Base-by-base conservation (phyloP, 2,113 vertebrate genomes). In the Urocynchramus pylzowi region DNA sequence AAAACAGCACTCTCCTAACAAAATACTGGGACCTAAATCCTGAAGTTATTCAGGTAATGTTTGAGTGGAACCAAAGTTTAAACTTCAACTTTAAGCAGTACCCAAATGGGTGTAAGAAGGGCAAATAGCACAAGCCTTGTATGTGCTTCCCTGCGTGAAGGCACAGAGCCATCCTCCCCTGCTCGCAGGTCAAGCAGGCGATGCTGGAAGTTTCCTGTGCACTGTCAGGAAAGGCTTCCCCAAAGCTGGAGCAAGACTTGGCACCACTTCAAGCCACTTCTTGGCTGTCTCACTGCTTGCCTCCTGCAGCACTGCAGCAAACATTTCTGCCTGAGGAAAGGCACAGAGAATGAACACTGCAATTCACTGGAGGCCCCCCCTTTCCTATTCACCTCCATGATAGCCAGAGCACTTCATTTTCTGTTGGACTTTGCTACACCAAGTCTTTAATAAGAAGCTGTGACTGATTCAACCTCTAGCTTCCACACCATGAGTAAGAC, bases 141-240 rank as follows among this genome's bases (percentile, higher is more conserved):
- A 9, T 2, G 1, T n/a, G 17, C 28, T 69, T 71, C 26, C 30
- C 56, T n/a, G 22, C 1, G 0, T 10, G n/a, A 30, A 50, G 39
- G 44, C n/a, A 44, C 39, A 35, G 37, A 39, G 42, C 42, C 18
- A 7, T 24, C 61, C 39, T 93, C 15, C 45, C 26, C 45, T 1
- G 0, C 37, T 22, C 18, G 54, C 67, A 86, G 82, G 19, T 39
- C 26, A 44, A 6, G 59, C 23, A 61, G 39, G 41, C 61, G 45
- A 9, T 1, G 5, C 30, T 71, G 35, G 54, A 64, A 59, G 63
- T 83, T 47, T 37, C 26, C 63, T 54, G 47, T 21, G 39, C 30
- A 37, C 16, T n/a, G 52, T 49, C 31, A 49, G 70, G 22, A 85
- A 87, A 71, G 75, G 24, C 20, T 93, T 91, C 50, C 60, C 27